Evolutionary conservation across 1,140 invertebrate genomes (phyloP).

Genomic region (Batillaria attramentaria): DNA sequence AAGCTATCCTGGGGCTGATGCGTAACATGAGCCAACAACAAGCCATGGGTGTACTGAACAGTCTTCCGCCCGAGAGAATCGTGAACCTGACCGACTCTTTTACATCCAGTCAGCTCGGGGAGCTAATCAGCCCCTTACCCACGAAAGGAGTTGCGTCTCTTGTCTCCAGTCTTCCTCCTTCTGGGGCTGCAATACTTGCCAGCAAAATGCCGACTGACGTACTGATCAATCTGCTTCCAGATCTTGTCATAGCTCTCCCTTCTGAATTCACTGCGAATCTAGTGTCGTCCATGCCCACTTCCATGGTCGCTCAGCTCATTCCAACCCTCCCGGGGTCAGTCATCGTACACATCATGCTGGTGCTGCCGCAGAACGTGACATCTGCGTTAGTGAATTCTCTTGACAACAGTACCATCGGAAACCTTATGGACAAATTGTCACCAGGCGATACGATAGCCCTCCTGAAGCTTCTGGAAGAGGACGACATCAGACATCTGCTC

Average conservation of each 20-base stretch:
- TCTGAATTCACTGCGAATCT: neutral
- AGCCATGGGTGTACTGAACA: constrained; percentile 1
- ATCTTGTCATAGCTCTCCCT: neutral
- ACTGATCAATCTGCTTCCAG: neutral
- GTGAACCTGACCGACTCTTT: constrained; percentile 6
- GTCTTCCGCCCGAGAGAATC: neutral
- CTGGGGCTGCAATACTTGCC: neutral
- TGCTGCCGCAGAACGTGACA: neutral
- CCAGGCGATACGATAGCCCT: neutral
- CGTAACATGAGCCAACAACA: neutral
- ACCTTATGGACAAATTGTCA: neutral
- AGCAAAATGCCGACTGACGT: neutral
- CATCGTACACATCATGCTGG: neutral
- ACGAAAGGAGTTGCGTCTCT: neutral
- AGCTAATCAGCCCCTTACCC: constrained; percentile 3
- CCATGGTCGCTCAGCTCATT: neutral
- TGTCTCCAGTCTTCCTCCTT: neutral
- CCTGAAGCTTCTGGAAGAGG: neutral
- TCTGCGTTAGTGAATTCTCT: neutral
- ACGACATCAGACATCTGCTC: neutral
- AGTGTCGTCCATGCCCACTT: neutral
- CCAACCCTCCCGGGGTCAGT: neutral
- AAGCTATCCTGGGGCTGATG: neutral
- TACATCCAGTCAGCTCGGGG: neutral
- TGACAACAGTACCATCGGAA: neutral